Base-by-base conservation (phyloP, 1,140 invertebrate species). In the Drosophila serrata region DNA sequence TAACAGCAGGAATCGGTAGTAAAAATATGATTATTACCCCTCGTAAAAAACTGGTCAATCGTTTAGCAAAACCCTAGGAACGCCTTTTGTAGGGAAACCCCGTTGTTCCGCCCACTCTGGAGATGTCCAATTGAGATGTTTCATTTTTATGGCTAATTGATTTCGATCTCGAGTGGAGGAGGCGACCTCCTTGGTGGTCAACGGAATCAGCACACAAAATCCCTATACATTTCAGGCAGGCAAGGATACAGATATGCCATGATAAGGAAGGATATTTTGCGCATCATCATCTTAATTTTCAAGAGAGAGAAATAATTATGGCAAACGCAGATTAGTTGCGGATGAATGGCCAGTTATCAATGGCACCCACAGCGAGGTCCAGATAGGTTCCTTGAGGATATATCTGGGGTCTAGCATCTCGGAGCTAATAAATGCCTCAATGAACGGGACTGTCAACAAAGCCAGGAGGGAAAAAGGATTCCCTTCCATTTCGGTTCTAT, bases 141-240 rank as follows among this genome's bases (percentile, higher is more conserved):
- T 57, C 45, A 75, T 81, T 90, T 85, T 85, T 68, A 81, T 88
- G 84, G 73, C 84, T 90, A 88, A 88, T 90, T 90, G 84, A 88
- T 88, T 81, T 62, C 77, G 72, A 88, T 88, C 84, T 88, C 62
- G 62, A 72, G 65, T 29, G 46, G 8, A 29, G 45, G 45, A 48
- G 48, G 49, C 31, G 40, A 37, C 74, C 63, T 63, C 81, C 72
- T 62, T 33, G 85, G 77, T 90, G 84, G 85, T 67, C 84, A 73
- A 3, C 79, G 24, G 58, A 90, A 88, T 88, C 84, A 84, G 84
- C 80, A 90, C 84, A 84, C 85, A 79, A 70, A 70, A 69, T 78
- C 74, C 82, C 59, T 79, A 79, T 86, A 79, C 48, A 79, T 81
- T 81, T 51, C 82, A 65, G 57, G 56, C 29, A 29, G 61, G 29